Conservation (phyloP, 2,888 invertebrate genomes). For the Cerastis leucographa region DNA sequence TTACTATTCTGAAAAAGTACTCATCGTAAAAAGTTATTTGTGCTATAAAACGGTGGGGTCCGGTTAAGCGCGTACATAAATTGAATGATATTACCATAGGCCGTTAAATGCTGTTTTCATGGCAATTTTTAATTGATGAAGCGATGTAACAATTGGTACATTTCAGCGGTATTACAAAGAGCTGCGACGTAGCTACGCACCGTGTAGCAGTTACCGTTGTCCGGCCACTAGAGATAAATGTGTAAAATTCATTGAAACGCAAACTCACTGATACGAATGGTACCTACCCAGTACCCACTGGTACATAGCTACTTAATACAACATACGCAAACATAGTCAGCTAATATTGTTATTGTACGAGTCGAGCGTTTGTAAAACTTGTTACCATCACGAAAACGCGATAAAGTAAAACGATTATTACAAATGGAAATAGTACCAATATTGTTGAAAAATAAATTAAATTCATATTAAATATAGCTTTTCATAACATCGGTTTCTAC, state of each 20-base stretch:
- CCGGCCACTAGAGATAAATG: conserved; percentile 45
- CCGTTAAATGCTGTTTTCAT: conserved; percentile 56
- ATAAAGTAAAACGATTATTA: conserved; percentile 54
- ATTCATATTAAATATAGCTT: conserved; percentile 39
- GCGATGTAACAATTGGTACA: conserved; percentile 39
- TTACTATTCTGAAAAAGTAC: conserved; percentile 59
- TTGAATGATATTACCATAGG: conserved; percentile 57
- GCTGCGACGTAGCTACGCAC: conserved; percentile 2
- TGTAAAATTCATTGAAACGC: conserved; percentile 57
- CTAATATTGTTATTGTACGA: conserved; percentile 24
- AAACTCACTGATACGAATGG: conserved; percentile 46
- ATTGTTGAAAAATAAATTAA: conserved; percentile 49
- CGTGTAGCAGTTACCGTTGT: conserved; percentile 32
- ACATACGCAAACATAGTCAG: conserved; percentile 5
- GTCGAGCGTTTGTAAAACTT: conserved; percentile 30
- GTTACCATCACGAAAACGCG: conserved; percentile 53
- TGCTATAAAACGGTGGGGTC: conserved; percentile 47
- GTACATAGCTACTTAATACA: neutral
- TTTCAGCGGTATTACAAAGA: conserved; percentile 36
- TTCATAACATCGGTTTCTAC: conserved; percentile 18
- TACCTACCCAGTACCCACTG: neutral
- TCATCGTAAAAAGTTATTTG: conserved; percentile 55
- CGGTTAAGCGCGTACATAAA: conserved; percentile 60
- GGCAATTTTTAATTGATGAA: conserved; percentile 58
- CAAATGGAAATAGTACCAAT: conserved; percentile 47